Evolutionary conservation across 1,140 invertebrate species (phyloP).

Genomic region (Parasteatoda tepidariorum): DNA sequence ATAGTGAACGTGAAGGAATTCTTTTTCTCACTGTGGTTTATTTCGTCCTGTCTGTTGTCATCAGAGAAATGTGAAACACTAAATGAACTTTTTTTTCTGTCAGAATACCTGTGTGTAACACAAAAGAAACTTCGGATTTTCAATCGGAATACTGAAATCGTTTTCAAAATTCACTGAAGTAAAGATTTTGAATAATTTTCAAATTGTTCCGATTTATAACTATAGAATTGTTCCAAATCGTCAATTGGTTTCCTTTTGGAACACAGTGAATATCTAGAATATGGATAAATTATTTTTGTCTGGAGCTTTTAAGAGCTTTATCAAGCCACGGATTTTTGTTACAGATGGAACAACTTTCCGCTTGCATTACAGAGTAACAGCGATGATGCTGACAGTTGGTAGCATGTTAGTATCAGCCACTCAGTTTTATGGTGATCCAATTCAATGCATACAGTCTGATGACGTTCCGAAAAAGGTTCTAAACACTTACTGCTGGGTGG

Average conservation of each 20-base stretch:
- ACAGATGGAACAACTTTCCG: conserved; percentile 95
- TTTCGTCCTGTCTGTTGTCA: too few species aligned
- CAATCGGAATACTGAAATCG: too few species aligned
- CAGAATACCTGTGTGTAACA: too few species aligned
- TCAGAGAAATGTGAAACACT: too few species aligned
- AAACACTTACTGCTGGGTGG: conserved; percentile 92
- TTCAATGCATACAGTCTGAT: conserved; percentile 87
- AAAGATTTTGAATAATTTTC: too few species aligned
- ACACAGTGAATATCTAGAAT: too few species aligned
- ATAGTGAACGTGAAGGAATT: not conserved
- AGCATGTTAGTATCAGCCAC: conserved; percentile 90
- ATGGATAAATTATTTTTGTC: conserved; percentile 58
- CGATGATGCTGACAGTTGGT: conserved; percentile 88
- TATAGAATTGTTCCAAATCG: too few species aligned
- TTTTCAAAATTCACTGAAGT: too few species aligned
- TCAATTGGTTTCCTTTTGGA: too few species aligned
- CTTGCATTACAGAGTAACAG: conserved; percentile 92
- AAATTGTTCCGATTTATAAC: too few species aligned
- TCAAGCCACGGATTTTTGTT: conserved; percentile 63
- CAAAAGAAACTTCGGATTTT: too few species aligned
- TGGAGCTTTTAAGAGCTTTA: conserved; percentile 48
- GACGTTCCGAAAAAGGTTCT: conserved; percentile 78
- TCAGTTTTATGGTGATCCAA: conserved; percentile 93
- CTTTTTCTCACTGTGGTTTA: not conserved
- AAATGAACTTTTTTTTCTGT: too few species aligned